Conservation (phyloP, 2,888 invertebrate species). For the Leptopilina drosophilae region DNA sequence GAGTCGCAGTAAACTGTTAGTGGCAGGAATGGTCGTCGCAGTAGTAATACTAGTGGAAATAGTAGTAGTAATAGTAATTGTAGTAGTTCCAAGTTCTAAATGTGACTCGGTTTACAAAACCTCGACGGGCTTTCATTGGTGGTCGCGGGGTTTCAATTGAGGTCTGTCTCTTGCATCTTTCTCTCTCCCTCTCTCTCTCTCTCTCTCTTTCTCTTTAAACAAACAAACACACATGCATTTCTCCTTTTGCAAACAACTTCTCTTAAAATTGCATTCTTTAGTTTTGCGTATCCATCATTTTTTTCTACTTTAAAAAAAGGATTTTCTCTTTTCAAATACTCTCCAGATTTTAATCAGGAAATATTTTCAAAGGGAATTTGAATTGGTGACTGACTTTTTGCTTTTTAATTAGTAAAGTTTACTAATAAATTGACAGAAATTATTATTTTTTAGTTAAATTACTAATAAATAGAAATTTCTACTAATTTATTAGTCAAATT, state of each 20-base stretch:
- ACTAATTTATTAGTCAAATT: too few species aligned
- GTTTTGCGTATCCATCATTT: not conserved
- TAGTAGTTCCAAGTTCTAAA: constrained; percentile 57
- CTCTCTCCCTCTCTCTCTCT: constrained; percentile 24
- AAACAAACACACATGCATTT: constrained; percentile 40
- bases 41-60: not conserved
- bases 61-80: constrained; percentile 41
- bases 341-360: not conserved
- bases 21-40: constrained; percentile 4
- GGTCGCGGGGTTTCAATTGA: constrained; percentile 56
- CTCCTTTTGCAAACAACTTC: constrained; percentile 46
- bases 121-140: constrained; percentile 60
- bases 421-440: too few species aligned
- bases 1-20: constrained; percentile 43
- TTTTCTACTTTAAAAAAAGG: constrained; percentile 22
- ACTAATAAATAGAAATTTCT: too few species aligned
- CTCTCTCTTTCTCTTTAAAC: too few species aligned
- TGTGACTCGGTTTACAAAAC: constrained; percentile 64
- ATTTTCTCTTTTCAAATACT: constrained; percentile 51
- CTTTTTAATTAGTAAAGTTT: too few species aligned
- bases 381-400: too few species aligned
- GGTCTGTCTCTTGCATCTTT: constrained; percentile 46
- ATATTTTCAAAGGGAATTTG: not conserved
- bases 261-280: constrained; percentile 35
- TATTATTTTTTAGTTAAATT: too few species aligned